Evolutionary conservation across 2,797 vertebrate genomes (phyloP).

Genomic region (Eurystomus glaucurus): DNA sequence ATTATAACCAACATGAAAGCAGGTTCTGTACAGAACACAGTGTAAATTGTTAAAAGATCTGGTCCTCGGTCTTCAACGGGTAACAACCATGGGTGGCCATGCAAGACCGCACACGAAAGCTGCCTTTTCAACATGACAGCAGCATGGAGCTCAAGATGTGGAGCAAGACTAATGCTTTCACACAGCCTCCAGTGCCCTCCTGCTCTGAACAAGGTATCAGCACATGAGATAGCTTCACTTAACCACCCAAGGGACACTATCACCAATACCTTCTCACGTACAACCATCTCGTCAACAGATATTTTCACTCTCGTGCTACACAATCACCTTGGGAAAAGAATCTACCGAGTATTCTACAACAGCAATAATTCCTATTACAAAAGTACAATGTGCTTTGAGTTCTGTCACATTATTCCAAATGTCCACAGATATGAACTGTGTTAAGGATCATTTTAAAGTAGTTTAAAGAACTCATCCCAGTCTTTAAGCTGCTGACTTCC

Average conservation of each 20-base stretch:
- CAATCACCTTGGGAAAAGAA: background rate
- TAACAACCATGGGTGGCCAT: background rate
- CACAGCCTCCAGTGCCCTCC: accelerated
- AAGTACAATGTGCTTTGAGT: background rate
- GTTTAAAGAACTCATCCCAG: background rate
- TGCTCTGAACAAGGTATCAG: background rate
- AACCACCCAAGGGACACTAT: accelerated
- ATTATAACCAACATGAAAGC: background rate
- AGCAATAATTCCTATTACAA: background rate
- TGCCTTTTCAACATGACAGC: background rate
- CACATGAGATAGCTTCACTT: accelerated
- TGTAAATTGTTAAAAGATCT: background rate
- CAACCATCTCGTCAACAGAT: background rate
- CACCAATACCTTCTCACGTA: background rate
- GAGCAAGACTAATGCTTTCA: background rate
- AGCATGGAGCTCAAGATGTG: background rate
- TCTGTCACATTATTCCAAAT: background rate
- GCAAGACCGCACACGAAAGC: background rate
- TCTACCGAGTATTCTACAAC: background rate
- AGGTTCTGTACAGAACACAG: background rate
- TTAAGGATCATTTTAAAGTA: background rate
- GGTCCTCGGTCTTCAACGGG: background rate
- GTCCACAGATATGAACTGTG: background rate
- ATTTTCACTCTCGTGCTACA: accelerated
- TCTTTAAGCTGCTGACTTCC: background rate